phyloP scores from a whole-genome alignment of 1,140 invertebrate genomes.

The Hyles vespertilio region DNA sequence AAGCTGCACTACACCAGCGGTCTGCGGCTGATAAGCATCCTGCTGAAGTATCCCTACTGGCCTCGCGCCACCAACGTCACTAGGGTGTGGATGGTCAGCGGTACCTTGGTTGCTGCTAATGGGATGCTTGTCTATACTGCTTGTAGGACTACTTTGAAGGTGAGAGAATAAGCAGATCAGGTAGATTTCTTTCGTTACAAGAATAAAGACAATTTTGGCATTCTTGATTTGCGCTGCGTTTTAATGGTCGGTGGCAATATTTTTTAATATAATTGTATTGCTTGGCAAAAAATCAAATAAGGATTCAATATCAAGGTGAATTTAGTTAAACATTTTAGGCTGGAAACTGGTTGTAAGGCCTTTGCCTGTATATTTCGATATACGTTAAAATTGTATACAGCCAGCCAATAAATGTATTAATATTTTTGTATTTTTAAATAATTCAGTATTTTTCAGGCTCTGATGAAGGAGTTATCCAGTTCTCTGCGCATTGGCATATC shows the following conservation, averaged over 20 bases:
- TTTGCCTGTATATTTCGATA: no score
- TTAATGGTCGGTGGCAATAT: no score
- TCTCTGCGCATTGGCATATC: slow-evolving; percentile 54
- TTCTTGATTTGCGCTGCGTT: no score
- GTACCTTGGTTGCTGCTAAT: slow-evolving; percentile 43
- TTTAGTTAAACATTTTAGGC: no score
- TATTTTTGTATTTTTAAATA: background rate
- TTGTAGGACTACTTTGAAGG: slow-evolving; percentile 53
- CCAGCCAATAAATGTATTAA: no score
- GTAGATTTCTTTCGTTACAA: no score
- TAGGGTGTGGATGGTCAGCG: slow-evolving; percentile 44
- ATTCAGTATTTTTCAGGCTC: slow-evolving; percentile 34
- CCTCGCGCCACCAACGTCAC: slow-evolving; percentile 27
- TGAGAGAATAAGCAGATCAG: slow-evolving; percentile 10
- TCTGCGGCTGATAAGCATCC: slow-evolving; percentile 44
- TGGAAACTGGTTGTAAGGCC: no score
- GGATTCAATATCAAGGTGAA: no score
- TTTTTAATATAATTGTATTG: no score
- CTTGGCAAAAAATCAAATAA: no score
- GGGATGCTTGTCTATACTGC: slow-evolving; percentile 54
- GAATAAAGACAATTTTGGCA: no score
- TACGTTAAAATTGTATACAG: no score
- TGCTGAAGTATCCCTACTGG: slow-evolving; percentile 52
- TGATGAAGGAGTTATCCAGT: slow-evolving; percentile 52
- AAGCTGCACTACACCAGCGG: slow-evolving; percentile 64